Evolutionary conservation across 1,140 invertebrate species (phyloP).

Genomic region (Maconellicoccus hirsutus): DNA sequence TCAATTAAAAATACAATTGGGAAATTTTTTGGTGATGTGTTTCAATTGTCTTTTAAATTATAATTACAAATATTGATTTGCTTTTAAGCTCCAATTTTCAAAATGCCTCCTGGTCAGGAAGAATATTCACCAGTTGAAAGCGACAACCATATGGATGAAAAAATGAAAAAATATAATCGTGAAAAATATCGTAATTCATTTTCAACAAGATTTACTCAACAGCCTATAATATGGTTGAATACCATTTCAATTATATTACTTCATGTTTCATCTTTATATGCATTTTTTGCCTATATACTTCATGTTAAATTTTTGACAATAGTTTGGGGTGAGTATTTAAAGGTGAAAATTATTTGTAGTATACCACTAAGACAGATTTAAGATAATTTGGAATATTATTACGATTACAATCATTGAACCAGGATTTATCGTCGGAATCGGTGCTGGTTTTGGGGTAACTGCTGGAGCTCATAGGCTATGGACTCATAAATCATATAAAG

Average conservation of each 20-base stretch:
- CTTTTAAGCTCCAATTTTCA: not conserved
- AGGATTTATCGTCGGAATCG: slow-evolving; percentile 39
- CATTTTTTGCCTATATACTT: not conserved
- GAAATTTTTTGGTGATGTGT: no score
- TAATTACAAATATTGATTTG: no score
- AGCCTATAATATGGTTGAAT: slow-evolving; percentile 6
- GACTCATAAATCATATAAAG: slow-evolving; percentile 72
- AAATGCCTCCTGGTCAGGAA: not conserved
- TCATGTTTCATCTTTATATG: not conserved
- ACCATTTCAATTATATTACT: slow-evolving; percentile 11
- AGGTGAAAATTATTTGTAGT: no score
- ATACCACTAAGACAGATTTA: no score
- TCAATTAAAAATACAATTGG: no score
- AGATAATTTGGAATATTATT: no score
- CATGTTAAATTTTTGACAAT: not conserved
- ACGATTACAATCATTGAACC: not conserved
- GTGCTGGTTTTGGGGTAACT: slow-evolving; percentile 57
- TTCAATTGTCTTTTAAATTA: no score
- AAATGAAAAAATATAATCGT: not conserved
- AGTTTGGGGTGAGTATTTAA: not conserved
- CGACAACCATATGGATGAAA: not conserved
- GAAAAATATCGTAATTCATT: not conserved
- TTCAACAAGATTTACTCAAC: not conserved
- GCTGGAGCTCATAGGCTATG: slow-evolving; percentile 74
- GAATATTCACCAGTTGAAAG: not conserved